A percentile compares a stretch with the other conserved stretches of the same genome.
Conservation (phyloP, 64 coral and sea anemone species). For the Porites lutea region DNA sequence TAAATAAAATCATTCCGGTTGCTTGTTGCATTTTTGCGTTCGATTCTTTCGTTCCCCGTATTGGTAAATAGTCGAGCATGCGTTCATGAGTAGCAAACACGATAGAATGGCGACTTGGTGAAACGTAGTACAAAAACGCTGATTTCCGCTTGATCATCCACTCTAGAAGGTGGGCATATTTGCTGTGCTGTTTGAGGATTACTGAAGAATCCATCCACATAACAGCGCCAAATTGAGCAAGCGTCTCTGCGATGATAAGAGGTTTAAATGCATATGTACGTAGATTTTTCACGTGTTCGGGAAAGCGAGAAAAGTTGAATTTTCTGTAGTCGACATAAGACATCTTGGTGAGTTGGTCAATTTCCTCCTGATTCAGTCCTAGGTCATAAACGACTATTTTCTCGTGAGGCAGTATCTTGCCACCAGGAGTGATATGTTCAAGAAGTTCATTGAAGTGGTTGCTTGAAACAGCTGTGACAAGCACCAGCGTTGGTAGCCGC, state of each 20-base stretch:
- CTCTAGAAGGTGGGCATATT: background rate
- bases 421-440: constrained; percentile 1
- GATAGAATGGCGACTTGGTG: background rate
- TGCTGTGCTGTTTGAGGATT: too few relatives aligned
- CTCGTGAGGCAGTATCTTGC: background rate
- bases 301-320: constrained; percentile 39
- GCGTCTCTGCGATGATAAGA: constrained; percentile 13
- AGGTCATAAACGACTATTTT: constrained; percentile 47
- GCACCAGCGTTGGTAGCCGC: background rate
- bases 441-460: constrained; percentile 40
- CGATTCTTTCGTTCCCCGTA: constrained; percentile 6
- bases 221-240: constrained; percentile 32
- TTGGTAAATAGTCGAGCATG: constrained; percentile 66
- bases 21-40: too few relatives aligned
- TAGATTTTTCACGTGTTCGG: constrained; percentile 15
- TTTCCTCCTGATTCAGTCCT: background rate
- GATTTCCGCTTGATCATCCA: constrained; percentile 26
- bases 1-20: too few relatives aligned
- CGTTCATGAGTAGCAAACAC: constrained; percentile 11
- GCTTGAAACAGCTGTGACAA: constrained; percentile 48
- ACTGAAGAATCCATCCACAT: background rate
- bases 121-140: constrained; percentile 41
- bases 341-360: background rate
- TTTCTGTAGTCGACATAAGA: constrained; percentile 37
- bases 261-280: constrained; percentile 35